These are phyloP conservation scores for Ashinkailepas kermadecensis DNA, from an alignment of 2,888 invertebrate species.

Conservation along the genomic window DNA sequence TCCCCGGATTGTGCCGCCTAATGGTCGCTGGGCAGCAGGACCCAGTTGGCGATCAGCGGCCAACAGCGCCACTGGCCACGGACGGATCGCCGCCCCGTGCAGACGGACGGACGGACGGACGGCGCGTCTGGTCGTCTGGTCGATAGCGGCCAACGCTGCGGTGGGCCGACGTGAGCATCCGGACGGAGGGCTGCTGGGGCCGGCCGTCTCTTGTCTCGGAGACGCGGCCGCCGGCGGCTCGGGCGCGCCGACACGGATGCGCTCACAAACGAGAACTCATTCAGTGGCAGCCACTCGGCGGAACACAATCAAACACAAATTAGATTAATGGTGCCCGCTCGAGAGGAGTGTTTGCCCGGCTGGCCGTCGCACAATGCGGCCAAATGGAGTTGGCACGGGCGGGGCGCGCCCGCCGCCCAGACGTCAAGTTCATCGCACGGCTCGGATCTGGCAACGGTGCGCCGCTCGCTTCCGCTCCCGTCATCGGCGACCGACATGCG, in stretches of 20 bases:
- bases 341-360: slow-evolving; percentile 9
- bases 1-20: no score
- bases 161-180: no score
- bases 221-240: no score
- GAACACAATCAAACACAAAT: slow-evolving; percentile 11
- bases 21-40: no score
- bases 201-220: background rate
- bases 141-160: no score
- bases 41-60: no score
- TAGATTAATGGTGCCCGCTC: slow-evolving; percentile 5
- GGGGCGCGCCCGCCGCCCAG: background rate
- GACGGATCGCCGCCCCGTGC: no score
- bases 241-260: background rate
- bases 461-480: background rate
- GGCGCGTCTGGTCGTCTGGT: no score
- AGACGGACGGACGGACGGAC: no score
- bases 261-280: background rate
- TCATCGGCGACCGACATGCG: slow-evolving; percentile 75
- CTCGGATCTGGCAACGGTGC: background rate
- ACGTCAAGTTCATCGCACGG: background rate
- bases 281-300: background rate
- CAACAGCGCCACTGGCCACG: no score
- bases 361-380: background rate
- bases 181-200: no score
- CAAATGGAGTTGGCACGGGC: background rate